phyloP scores from a whole-genome alignment of 1,140 invertebrate genomes.

The Zaprionus capensis region DNA sequence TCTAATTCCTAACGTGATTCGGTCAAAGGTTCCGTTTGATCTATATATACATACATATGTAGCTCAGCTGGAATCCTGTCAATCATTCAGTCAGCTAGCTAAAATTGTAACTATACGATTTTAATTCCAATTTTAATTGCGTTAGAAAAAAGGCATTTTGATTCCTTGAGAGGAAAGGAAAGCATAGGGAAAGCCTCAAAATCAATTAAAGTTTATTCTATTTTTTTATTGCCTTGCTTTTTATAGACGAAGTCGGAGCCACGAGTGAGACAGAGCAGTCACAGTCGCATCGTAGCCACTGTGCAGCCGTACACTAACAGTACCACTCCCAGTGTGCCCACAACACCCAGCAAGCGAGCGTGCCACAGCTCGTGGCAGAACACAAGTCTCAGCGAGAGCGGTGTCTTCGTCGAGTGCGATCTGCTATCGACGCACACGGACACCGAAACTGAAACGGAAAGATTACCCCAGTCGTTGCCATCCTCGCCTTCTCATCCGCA shows the following conservation, averaged over 20 bases:
- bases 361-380: slow-evolving; percentile 62
- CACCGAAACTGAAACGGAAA: slow-evolving; percentile 85
- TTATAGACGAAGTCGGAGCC: slow-evolving; percentile 45
- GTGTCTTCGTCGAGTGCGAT: slow-evolving; percentile 86
- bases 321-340: slow-evolving; percentile 61
- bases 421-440: slow-evolving; percentile 58
- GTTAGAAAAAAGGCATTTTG: slow-evolving; percentile 12
- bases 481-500: slow-evolving; percentile 63
- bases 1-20: not conserved
- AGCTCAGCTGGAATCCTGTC: not conserved
- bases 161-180: slow-evolving; percentile 5
- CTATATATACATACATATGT: not conserved
- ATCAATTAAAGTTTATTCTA: slow-evolving; percentile 58
- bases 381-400: slow-evolving; percentile 87
- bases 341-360: slow-evolving; percentile 58
- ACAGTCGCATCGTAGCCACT: slow-evolving; percentile 77
- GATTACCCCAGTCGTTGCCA: not conserved
- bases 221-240: not conserved
- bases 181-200: slow-evolving; percentile 20
- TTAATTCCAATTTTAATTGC: slow-evolving; percentile 22
- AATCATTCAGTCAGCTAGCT: slow-evolving; percentile 22
- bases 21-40: not conserved
- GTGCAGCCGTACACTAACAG: slow-evolving; percentile 81
- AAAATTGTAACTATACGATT: slow-evolving; percentile 13
- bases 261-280: slow-evolving; percentile 26